Evolutionary conservation across 2,888 invertebrate species (phyloP), one percentile per base, ranked within the genome.

Genomic region (Sesamia inferens): DNA sequence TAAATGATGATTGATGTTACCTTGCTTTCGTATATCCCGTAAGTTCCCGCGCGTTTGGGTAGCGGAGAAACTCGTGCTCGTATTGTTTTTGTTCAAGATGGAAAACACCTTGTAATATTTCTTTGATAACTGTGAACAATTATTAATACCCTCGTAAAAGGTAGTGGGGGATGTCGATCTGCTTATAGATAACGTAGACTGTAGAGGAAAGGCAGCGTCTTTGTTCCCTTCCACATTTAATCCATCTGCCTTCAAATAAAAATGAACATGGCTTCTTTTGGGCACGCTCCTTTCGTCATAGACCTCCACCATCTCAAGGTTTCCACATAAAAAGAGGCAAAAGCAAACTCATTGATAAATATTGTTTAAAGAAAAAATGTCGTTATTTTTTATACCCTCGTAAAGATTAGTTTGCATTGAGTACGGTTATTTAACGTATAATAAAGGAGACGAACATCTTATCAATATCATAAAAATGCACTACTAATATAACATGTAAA

Each of bases 1-100:
- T 77, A 75, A 73, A 66, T 63, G 48, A 51, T 80, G 77, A 71
- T 69, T 75, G 59, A 83, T 77, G 65, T 59, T 51, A 68, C 59
- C 24, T 55, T 61, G 69, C 47, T 59, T 72, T 59, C 16, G 19
- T 68, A 51, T 22, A 62, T 22, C 14, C 39, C 39, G 58, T 51
- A n/a, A 65, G 24, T 31, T 42, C 6, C 24, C 22, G 42, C 13
- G 47, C 42, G 16, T n/a, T 64, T 51, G 13, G 3, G 10, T 24
- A 39, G 24, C n/a, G 6, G 16, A 10, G 16, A 10, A n/a, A 48
- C 62, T 22, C 14, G 13, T 62, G 59, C 47, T 44, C 13, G 19
- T 22, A 39, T 51, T 74, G n/a, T n/a, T 57, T 58, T 68, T 24
- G 48, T 48, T 31, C 55, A 14, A 22, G 54, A 14, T 22, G 57